Evolutionary conservation across 2,113 vertebrate species (phyloP).

Genomic region (Thomomys bottae): DNA sequence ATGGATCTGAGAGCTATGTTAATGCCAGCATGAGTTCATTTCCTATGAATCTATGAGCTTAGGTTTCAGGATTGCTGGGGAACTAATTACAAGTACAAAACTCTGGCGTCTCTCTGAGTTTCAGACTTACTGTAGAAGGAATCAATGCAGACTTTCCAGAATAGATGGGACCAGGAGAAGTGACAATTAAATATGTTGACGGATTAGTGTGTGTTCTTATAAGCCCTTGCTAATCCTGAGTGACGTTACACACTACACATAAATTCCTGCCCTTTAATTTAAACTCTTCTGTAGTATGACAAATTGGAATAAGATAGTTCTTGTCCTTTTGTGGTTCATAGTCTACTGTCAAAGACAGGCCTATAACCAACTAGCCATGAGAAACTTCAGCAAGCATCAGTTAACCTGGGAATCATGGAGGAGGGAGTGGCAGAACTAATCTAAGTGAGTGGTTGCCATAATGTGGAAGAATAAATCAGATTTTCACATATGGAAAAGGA

Average conservation of each 20-base stretch:
- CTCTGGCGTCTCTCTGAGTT: neutral
- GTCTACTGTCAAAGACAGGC: neutral
- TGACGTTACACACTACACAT: neutral
- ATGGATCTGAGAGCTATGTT: neutral
- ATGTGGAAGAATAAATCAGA: neutral
- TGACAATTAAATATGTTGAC: neutral
- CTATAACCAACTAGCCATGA: neutral
- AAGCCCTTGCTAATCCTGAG: neutral
- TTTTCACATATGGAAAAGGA: neutral
- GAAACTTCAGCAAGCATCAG: neutral
- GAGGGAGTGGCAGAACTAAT: neutral
- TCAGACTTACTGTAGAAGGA: neutral
- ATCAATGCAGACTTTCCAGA: neutral
- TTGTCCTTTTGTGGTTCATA: neutral
- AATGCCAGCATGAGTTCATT: neutral
- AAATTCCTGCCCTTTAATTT: neutral
- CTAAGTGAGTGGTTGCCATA: neutral
- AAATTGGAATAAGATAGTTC: neutral
- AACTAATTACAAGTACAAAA: neutral
- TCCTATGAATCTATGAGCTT: neutral
- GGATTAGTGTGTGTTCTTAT: neutral
- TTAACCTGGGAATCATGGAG: neutral
- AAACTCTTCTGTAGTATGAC: neutral
- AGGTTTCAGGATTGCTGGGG: neutral
- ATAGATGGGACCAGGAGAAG: neutral